Evolutionary conservation across 1,140 invertebrate genomes (phyloP), one percentile per base, ranked within the genome.

Genomic region (Drosophila mojavensis): DNA sequence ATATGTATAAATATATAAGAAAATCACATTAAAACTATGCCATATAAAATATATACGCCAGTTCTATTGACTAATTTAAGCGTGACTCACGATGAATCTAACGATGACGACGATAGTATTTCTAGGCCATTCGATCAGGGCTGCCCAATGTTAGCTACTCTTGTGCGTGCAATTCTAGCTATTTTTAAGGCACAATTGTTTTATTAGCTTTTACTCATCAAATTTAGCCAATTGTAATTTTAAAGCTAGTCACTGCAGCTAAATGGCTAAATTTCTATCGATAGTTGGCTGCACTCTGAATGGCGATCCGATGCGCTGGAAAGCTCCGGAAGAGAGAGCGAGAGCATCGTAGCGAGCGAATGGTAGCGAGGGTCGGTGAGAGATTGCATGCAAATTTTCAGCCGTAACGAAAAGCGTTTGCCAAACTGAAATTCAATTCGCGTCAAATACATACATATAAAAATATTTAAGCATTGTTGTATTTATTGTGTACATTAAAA

Each of bases 81-180:
- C 54, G 70, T 73, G 70, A 73, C 33, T 73, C 70, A 71, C 33
- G 45, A 71, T 24, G 45, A 17, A 0, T 1, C 20, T 39, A 67
- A 51, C 54, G 28, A 60, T 67, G 63, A 73, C 54, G 62, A 69
- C 28, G 36, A 39, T 30, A 24, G 2, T 24, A 0, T 4, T 33
- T 33, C 33, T 33, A 33, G 33, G 33, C 20, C 47, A 10, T 48
- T n/a, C 13, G 30, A 33, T 4, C 43, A 20, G 54, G 15, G 9
- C 15, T 48, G 45, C 7, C 33, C 5, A 17, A 45, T 15, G 43
- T 9, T 17, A 17, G 43, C 43, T 5, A 45, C 33, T 17, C 17
- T 17, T 41, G 13, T 13, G 7, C 39, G 9, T 41, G 39, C 39
- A 41, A 28, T 28, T 36, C 9, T 11, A 36, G 33, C 9, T 36